phyloP scores from a whole-genome alignment of 2,113 vertebrate species.

The Dolichotis patagonum region DNA sequence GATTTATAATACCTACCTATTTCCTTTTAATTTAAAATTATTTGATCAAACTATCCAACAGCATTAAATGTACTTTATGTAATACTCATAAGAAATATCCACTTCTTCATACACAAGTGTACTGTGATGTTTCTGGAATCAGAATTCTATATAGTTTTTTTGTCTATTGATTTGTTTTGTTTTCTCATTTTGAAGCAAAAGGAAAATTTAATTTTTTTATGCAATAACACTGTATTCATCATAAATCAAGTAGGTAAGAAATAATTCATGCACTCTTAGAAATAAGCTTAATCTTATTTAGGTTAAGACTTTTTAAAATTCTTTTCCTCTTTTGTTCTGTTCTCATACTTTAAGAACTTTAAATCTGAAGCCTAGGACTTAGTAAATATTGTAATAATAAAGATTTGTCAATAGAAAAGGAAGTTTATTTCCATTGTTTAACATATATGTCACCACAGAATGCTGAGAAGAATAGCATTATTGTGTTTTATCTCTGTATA shows the following conservation, averaged over 20 bases:
- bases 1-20: not conserved
- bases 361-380: not conserved
- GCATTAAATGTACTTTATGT: not conserved
- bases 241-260: not conserved
- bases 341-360: conserved; percentile 51
- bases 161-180: not conserved
- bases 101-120: not conserved
- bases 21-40: conserved; percentile 27
- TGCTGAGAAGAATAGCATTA: conserved; percentile 27
- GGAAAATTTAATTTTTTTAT: conserved; percentile 11
- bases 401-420: conserved; percentile 8
- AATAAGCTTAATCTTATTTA: conserved; percentile 52
- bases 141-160: not conserved
- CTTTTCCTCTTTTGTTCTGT: conserved; percentile 23
- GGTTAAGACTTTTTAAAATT: not conserved
- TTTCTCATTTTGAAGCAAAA: not conserved
- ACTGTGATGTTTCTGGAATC: not conserved
- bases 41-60: not conserved
- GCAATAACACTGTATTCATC: not conserved
- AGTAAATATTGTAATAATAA: conserved; percentile 41
- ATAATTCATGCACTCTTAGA: not conserved
- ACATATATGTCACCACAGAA: not conserved
- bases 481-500: conserved; percentile 50
- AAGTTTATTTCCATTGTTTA: conserved; percentile 56
- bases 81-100: not conserved